phyloP scores from a whole-genome alignment of 1,140 invertebrate species.

The Lithobius niger region DNA sequence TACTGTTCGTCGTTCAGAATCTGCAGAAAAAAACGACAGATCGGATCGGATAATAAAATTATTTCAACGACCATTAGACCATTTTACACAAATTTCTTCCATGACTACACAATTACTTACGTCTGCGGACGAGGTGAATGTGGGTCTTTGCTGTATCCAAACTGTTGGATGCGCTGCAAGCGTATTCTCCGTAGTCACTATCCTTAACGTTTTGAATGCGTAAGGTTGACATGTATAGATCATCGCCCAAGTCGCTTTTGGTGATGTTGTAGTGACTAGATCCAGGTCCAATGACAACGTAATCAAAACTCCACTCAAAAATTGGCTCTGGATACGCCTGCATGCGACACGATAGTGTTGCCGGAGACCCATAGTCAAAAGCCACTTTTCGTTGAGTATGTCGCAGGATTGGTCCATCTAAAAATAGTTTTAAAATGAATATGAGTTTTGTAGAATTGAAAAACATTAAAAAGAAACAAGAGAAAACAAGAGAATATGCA shows the following conservation, averaged over 20 bases:
- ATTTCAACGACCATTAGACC: neutral
- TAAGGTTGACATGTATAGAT: conserved; percentile 66
- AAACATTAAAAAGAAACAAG: neutral
- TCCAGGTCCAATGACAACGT: conserved; percentile 45
- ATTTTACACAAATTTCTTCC: neutral
- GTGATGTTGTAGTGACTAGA: conserved; percentile 53
- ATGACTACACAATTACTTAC: conserved; percentile 19
- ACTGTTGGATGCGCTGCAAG: conserved; percentile 63
- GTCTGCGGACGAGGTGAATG: conserved; percentile 61
- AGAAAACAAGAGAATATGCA: too few relatives aligned
- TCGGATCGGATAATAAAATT: neutral
- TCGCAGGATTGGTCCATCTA: conserved; percentile 68
- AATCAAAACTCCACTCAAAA: conserved; percentile 78
- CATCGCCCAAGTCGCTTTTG: conserved; percentile 61
- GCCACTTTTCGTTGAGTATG: conserved; percentile 79
- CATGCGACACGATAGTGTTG: conserved; percentile 71
- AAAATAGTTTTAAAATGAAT: conserved; percentile 28
- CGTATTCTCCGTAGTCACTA: conserved; percentile 78
- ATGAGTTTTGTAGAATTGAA: conserved; percentile 14
- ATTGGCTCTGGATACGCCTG: conserved; percentile 82
- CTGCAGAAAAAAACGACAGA: neutral
- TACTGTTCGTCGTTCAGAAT: neutral
- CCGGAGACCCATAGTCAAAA: conserved; percentile 65
- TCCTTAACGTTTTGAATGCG: conserved; percentile 55
- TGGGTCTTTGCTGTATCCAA: conserved; percentile 54